These are phyloP conservation scores for Macrobrachium rosenbergii DNA, from an alignment of 1,140 invertebrate genomes.

Conservation along the genomic window DNA sequence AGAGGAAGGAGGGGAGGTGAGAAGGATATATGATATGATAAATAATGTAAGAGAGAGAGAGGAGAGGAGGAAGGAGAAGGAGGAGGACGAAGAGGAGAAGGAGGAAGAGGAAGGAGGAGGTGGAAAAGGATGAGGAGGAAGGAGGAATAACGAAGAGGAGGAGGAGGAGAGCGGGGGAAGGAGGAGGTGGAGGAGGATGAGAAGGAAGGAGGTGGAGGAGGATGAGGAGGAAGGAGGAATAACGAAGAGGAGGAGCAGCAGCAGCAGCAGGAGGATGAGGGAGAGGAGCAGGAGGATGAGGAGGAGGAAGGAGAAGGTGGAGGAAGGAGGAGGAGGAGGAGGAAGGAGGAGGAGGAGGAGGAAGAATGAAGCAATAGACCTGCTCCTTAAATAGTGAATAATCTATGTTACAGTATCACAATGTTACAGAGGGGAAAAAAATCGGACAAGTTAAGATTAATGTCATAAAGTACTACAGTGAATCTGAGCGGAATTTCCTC, in stretches of 20 bases:
- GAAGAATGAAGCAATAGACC: neutral
- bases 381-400: neutral
- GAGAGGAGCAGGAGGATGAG: too few relatives aligned
- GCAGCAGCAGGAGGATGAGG: too few relatives aligned
- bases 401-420: neutral
- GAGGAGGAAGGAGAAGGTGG: neutral
- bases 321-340: neutral
- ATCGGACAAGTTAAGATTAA: neutral
- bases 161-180: too few relatives aligned
- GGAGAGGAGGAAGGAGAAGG: neutral
- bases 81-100: neutral
- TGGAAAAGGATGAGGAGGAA: neutral
- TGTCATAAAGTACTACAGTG: too few relatives aligned
- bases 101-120: neutral
- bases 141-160: too few relatives aligned
- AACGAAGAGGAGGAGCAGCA: neutral
- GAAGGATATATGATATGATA: too few relatives aligned
- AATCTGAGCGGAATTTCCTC: too few relatives aligned
- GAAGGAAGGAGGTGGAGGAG: neutral
- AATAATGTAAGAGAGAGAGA: too few relatives aligned
- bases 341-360: neutral
- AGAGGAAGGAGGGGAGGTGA: too few relatives aligned
- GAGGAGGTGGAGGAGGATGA: neutral
- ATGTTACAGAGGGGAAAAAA: neutral
- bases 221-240: neutral